A percentile compares a stretch with the other conserved stretches of the same genome.
phyloP scores from a whole-genome alignment of 2,888 invertebrate species.

The Colostygia pectinataria region DNA sequence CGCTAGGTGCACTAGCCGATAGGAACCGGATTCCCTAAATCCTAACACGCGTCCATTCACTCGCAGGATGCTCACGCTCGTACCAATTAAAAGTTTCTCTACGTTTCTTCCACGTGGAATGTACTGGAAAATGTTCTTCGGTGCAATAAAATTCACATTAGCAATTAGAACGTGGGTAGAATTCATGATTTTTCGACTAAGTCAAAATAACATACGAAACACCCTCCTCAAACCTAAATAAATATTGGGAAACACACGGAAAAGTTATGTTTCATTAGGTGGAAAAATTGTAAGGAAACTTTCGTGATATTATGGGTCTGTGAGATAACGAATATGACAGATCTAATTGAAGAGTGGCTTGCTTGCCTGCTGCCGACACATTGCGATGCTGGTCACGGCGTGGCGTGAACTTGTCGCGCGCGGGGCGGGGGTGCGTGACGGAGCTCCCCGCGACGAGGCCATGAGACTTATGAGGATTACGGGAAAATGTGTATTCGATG shows the following conservation, averaged over 20 bases:
- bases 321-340: slow-evolving; percentile 51
- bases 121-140: slow-evolving; percentile 15
- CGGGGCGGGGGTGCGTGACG: slow-evolving; percentile 32
- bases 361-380: slow-evolving; percentile 50
- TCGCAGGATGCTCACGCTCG: slow-evolving; percentile 51
- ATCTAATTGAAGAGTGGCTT: slow-evolving; percentile 59
- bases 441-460: slow-evolving; percentile 58
- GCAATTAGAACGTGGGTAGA: slow-evolving; percentile 12
- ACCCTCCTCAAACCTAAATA: slow-evolving; percentile 12
- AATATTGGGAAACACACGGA: slow-evolving; percentile 27
- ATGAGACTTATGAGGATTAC: slow-evolving; percentile 81
- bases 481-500: slow-evolving; percentile 83
- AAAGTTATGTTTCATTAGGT: slow-evolving; percentile 37
- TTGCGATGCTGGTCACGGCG: slow-evolving; percentile 70
- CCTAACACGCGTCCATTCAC: slow-evolving; percentile 56
- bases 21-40: slow-evolving; percentile 72
- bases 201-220: slow-evolving; percentile 3
- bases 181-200: slow-evolving; percentile 9
- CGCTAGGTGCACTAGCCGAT: slow-evolving; percentile 73
- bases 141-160: slow-evolving; percentile 15
- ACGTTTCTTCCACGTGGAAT: slow-evolving; percentile 34
- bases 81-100: slow-evolving; percentile 67
- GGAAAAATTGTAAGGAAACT: slow-evolving; percentile 36
- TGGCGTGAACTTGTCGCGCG: slow-evolving; percentile 63
- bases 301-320: slow-evolving; percentile 40